Evolutionary conservation across 2,888 invertebrate genomes (phyloP).

Genomic region (Ornithoptera priamus): DNA sequence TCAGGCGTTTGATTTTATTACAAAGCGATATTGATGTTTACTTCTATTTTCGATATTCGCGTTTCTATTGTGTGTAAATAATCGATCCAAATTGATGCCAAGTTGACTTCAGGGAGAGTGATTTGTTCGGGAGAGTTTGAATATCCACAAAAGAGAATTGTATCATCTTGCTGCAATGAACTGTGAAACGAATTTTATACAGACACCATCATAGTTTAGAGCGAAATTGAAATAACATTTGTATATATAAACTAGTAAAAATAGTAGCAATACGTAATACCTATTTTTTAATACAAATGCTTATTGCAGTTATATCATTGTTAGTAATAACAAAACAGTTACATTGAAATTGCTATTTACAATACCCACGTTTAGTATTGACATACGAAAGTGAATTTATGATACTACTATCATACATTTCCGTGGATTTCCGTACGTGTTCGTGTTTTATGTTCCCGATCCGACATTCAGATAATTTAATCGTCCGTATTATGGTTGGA

Average conservation of each 20-base stretch:
- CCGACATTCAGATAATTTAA: constrained; percentile 24
- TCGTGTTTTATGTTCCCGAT: constrained; percentile 17
- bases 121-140: too few species aligned
- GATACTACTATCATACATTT: background rate
- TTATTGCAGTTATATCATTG: background rate
- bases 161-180: too few species aligned
- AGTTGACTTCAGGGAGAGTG: background rate
- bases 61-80: background rate
- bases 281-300: too few species aligned
- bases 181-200: too few species aligned
- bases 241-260: too few species aligned
- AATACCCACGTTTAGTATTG: constrained; percentile 2
- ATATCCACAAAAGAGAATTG: too few species aligned
- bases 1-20: too few species aligned
- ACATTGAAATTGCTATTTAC: background rate
- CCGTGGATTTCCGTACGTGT: constrained; percentile 16
- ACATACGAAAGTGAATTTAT: background rate
- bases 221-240: too few species aligned
- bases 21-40: background rate
- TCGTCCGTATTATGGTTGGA: constrained; percentile 9
- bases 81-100: background rate
- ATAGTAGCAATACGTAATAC: too few species aligned
- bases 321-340: background rate
- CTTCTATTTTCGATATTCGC: background rate
- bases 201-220: too few species aligned